phyloP scores from a whole-genome alignment of 1,140 invertebrate species.

The Nasonia giraulti region DNA sequence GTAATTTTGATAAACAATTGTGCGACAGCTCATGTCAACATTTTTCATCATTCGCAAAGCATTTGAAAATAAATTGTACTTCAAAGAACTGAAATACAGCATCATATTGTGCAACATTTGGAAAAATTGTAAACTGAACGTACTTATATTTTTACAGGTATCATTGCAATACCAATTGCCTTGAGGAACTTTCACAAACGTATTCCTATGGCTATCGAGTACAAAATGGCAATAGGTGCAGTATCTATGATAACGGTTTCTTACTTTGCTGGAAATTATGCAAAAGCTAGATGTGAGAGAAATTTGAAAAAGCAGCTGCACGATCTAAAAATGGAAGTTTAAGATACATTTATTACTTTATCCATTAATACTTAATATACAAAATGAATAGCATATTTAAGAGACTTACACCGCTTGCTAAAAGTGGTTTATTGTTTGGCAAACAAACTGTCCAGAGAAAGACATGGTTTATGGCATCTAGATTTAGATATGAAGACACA shows the following conservation, averaged over 20 bases:
- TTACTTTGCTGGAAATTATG: background rate
- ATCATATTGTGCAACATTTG: background rate
- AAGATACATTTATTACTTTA: background rate
- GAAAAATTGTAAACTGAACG: background rate
- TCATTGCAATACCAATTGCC: background rate
- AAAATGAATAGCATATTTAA: conserved; percentile 41
- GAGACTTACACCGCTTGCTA: conserved; percentile 17
- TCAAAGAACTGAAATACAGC: no score
- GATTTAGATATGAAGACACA: conserved; percentile 35
- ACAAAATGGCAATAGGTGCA: conserved; percentile 13
- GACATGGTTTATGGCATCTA: background rate
- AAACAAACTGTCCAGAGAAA: background rate
- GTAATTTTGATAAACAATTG: background rate
- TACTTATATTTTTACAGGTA: conserved; percentile 40
- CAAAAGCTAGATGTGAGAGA: conserved; percentile 25
- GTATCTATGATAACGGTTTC: background rate
- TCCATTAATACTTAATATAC: background rate
- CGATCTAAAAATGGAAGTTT: background rate
- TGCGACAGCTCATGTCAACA: no score
- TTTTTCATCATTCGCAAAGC: no score
- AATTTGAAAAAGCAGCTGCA: background rate
- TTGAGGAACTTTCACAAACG: background rate
- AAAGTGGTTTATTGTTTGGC: conserved; percentile 28
- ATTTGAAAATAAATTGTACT: no score
- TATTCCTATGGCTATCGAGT: background rate